Percentiles rank a stretch among this genome's conserved stretches.
phyloP scores from a whole-genome alignment of 2,888 invertebrate species.

The Teinopalpus imperialis region DNA sequence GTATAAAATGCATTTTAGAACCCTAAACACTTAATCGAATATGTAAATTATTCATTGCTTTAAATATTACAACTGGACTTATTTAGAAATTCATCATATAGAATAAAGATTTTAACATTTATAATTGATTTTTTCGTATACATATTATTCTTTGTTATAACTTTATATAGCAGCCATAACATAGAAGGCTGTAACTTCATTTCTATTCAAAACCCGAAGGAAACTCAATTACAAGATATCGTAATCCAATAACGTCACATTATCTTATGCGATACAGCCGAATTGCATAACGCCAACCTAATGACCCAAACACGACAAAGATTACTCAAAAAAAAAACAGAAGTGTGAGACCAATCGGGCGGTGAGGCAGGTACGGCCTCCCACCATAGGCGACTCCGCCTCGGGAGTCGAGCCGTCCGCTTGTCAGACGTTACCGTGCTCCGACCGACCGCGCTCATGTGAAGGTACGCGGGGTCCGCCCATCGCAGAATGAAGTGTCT shows the following conservation, averaged over 20 bases:
- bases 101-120: no score
- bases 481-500: conserved; percentile 77
- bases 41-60: no score
- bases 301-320: conserved; percentile 59
- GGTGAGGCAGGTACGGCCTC: conserved; percentile 68
- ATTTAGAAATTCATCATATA: no score
- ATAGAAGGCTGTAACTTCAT: no score
- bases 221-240: conserved; percentile 11
- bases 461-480: conserved; percentile 57
- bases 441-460: conserved; percentile 70
- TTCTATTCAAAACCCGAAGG: neutral
- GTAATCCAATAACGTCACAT: conserved; percentile 33
- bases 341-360: conserved; percentile 67
- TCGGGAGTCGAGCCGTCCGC: conserved; percentile 43
- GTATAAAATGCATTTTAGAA: no score
- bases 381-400: conserved; percentile 71
- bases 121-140: no score
- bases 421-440: conserved; percentile 65
- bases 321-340: conserved; percentile 47
- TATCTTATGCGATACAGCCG: conserved; percentile 34
- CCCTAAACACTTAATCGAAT: no score
- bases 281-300: conserved; percentile 56
- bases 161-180: no score
- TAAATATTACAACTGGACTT: no score
- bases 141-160: no score